Evolutionary conservation across 2,113 vertebrate species (phyloP).

Genomic region (Gopherus evgoodei): DNA sequence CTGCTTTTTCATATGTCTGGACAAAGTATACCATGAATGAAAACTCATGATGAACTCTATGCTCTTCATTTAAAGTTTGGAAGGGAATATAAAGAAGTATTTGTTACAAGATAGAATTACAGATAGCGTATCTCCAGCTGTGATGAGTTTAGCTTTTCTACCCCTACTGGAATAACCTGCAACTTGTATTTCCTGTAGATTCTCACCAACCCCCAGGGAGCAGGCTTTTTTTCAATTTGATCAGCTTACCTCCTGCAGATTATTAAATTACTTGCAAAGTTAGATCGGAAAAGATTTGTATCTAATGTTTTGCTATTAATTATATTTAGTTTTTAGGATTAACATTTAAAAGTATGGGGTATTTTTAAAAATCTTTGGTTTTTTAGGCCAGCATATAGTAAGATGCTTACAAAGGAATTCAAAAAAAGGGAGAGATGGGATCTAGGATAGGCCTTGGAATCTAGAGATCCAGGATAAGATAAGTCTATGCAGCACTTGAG

Average conservation of each 20-base stretch:
- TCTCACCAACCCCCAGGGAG: slow-evolving; percentile 30
- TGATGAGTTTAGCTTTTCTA: slow-evolving; percentile 55
- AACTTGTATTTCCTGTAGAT: slow-evolving; percentile 27
- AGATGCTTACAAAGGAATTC: neutral
- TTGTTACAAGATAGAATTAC: slow-evolving; percentile 27
- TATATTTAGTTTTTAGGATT: slow-evolving; percentile 35
- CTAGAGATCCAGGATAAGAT: neutral
- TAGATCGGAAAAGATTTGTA: slow-evolving; percentile 4
- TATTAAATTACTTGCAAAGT: slow-evolving; percentile 60
- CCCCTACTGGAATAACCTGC: slow-evolving; percentile 25
- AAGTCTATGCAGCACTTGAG: accelerated
- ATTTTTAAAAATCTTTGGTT: neutral
- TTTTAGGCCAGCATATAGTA: neutral
- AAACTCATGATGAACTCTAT: slow-evolving; percentile 1
- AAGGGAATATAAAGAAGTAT: slow-evolving; percentile 31
- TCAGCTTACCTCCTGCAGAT: slow-evolving; percentile 58
- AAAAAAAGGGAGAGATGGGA: neutral
- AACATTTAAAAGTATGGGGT: slow-evolving; percentile 44
- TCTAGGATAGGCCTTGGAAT: neutral
- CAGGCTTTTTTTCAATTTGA: slow-evolving; percentile 46
- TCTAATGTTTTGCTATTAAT: slow-evolving; percentile 53
- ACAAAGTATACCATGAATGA: accelerated
- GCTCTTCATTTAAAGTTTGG: neutral
- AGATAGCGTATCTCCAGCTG: slow-evolving; percentile 41
- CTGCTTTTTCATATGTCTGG: neutral